Conservation (phyloP, 1,140 invertebrate species). For the Apolygus lucorum region DNA sequence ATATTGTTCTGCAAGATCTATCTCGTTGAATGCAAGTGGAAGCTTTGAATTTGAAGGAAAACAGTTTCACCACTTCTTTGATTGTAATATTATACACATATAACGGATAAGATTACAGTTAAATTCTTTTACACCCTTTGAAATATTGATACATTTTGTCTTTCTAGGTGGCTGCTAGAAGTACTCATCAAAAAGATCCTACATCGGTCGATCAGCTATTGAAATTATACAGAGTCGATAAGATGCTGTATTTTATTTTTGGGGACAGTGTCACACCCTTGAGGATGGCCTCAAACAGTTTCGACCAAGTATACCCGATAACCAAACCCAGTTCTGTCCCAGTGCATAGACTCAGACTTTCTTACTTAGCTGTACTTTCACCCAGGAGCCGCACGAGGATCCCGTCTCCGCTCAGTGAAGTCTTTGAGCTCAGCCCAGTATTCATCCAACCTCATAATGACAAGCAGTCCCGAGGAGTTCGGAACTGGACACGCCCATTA, state of each 20-base stretch:
- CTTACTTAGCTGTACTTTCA: neutral
- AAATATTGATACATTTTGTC: neutral
- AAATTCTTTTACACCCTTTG: neutral
- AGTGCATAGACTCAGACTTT: neutral
- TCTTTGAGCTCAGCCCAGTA: too few relatives aligned
- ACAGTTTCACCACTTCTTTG: neutral
- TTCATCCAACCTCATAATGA: too few relatives aligned
- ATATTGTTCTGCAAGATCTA: neutral
- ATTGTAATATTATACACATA: neutral
- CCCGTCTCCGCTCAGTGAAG: too few relatives aligned
- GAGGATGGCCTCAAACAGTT: slow-evolving; percentile 2
- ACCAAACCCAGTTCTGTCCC: neutral
- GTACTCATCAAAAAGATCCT: slow-evolving; percentile 23
- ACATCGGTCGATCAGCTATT: slow-evolving; percentile 21
- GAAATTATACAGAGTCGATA: slow-evolving; percentile 25
- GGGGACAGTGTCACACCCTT: slow-evolving; percentile 29
- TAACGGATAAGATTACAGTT: neutral
- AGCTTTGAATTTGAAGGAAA: neutral
- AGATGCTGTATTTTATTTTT: slow-evolving; percentile 27
- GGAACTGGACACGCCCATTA: too few relatives aligned
- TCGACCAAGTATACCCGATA: neutral
- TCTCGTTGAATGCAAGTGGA: too few relatives aligned
- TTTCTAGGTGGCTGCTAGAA: slow-evolving; percentile 26
- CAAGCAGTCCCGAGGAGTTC: neutral
- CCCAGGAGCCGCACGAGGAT: neutral